These are phyloP conservation scores for Sebastes trivittatus DNA, from an alignment of 2,797 vertebrate species.

Conservation along the genomic window DNA sequence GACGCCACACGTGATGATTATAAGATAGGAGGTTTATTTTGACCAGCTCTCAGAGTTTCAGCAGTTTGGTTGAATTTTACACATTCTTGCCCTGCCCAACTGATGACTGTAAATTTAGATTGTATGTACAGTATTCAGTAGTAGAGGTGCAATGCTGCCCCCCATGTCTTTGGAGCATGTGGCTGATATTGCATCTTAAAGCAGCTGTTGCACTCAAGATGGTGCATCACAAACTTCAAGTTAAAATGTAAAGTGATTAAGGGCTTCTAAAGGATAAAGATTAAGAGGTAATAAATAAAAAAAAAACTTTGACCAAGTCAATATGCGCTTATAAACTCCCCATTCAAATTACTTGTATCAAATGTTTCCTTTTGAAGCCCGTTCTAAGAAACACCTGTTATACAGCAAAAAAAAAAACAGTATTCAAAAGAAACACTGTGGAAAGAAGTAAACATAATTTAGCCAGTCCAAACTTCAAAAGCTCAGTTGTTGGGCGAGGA, in stretches of 20 bases:
- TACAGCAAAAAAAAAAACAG: neutral
- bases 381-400: slow-evolving; percentile 15
- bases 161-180: too few species aligned
- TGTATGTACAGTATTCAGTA: too few species aligned
- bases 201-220: neutral
- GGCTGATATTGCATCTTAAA: too few species aligned
- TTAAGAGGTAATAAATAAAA: neutral
- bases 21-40: too few species aligned
- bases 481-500: slow-evolving; percentile 32
- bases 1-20: too few species aligned
- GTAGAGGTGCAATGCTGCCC: too few species aligned
- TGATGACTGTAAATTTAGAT: too few species aligned
- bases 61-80: too few species aligned
- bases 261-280: neutral
- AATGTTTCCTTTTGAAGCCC: neutral
- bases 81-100: too few species aligned
- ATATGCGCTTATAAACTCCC: neutral
- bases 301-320: neutral
- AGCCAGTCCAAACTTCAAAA: slow-evolving; percentile 58
- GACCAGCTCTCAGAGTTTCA: too few species aligned
- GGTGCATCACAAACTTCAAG: neutral
- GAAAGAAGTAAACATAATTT: slow-evolving; percentile 48
- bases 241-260: neutral
- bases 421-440: slow-evolving; percentile 13
- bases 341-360: neutral